Conservation (phyloP, 2,113 vertebrate species). For the Oenanthe oenanthe region DNA sequence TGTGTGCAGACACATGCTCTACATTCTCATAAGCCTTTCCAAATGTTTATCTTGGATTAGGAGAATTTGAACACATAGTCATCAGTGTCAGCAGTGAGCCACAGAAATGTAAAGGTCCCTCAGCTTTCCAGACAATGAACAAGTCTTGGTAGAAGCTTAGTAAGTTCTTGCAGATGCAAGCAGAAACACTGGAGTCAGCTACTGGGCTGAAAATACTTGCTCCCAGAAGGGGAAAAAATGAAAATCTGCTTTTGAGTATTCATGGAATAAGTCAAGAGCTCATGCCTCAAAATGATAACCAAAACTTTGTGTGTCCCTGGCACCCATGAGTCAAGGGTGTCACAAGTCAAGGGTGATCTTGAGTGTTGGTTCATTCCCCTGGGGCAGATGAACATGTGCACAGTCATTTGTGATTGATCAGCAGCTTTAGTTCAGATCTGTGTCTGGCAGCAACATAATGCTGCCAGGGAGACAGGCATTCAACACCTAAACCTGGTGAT, state of each 20-base stretch:
- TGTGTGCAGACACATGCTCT: background rate
- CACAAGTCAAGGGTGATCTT: background rate
- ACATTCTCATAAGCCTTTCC: background rate
- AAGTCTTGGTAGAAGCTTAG: background rate
- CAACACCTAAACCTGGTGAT: background rate
- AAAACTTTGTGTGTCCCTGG: background rate
- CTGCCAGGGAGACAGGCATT: background rate
- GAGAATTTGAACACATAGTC: background rate
- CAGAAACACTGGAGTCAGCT: background rate
- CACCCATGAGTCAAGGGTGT: background rate
- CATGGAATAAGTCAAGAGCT: background rate
- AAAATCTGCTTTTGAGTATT: background rate
- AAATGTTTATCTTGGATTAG: background rate
- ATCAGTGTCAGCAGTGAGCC: background rate
- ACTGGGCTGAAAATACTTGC: background rate
- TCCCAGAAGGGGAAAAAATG: background rate
- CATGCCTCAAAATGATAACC: background rate
- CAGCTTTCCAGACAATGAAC: background rate
- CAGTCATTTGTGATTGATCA: background rate
- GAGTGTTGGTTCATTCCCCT: background rate
- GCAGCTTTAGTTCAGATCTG: background rate
- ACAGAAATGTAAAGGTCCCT: background rate
- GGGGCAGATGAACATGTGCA: background rate
- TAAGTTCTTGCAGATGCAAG: background rate
- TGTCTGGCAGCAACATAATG: background rate